Base-by-base conservation (phyloP, 2,797 vertebrate genomes). In the Coccyzus lansbergi region DNA sequence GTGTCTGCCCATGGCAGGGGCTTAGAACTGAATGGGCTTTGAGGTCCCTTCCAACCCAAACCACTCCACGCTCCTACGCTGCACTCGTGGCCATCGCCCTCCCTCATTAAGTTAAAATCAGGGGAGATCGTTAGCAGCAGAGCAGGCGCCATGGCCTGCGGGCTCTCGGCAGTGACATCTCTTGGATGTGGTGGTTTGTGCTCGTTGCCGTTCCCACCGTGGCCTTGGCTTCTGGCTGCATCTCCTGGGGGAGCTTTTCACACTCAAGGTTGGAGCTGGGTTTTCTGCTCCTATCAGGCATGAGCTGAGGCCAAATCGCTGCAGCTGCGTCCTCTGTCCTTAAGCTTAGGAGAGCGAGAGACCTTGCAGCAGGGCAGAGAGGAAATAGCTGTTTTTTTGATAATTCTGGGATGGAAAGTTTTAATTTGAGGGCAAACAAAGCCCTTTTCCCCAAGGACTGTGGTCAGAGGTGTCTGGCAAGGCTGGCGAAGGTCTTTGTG, bases 131-230 rank as follows among this genome's bases (percentile, higher is more conserved):
- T 81, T 42, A 70, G 86, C 53, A 12, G 56, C 36, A 31, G 76
- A 81, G 46, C 68, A 12, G 6, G 15, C 3, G 17, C 49, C 36
- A 53, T 40, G 67, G 55, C 68, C 79, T 46, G 29, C 3, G 15
- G 69, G 83, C 78, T 78, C 55, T 31, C 25, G 81, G 59, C 87
- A 55, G 71, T 33, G 72, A n/a, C 59, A 17, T 60, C 72, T 31
- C 48, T 51, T 15, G 2, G 38, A 25, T 29, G 85, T 34, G 12
- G 40, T 42, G 63, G 48, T 48, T 72, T 51, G 17, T 25, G 19
- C 71, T 82, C 0, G 2, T 25, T 55, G 17, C 15, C 18, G 1
- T 80, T 86, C 31, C 55, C 15, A 1, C 24, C 7, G 0, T 26
- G 77, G 86, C 72, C 33, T 36, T 15, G 62, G 75, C 62, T 82